These are phyloP conservation scores for Drosophila arawakana DNA, from an alignment of 1,140 invertebrate species.

Conservation along the genomic window DNA sequence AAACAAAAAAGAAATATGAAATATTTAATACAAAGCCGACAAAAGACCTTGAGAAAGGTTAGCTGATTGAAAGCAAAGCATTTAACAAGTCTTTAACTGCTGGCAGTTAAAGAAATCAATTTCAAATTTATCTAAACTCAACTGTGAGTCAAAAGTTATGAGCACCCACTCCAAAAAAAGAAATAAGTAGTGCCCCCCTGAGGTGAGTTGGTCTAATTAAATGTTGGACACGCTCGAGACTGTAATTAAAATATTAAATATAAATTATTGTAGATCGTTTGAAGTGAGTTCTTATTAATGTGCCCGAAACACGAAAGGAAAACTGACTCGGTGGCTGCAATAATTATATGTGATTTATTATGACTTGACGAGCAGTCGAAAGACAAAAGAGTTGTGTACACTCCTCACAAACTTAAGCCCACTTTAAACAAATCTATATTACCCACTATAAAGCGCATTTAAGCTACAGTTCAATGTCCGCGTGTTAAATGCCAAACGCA, in stretches of 20 bases:
- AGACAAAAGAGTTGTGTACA: too few relatives aligned
- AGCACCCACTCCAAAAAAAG: slow-evolving; percentile 44
- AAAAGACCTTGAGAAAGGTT: slow-evolving; percentile 68
- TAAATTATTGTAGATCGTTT: slow-evolving; percentile 45
- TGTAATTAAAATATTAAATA: slow-evolving; percentile 77
- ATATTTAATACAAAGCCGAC: not conserved
- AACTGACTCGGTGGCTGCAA: slow-evolving; percentile 33
- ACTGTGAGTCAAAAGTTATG: not conserved
- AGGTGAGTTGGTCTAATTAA: slow-evolving; percentile 54
- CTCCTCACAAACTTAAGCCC: too few relatives aligned
- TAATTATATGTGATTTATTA: slow-evolving; percentile 27
- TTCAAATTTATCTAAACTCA: slow-evolving; percentile 23
- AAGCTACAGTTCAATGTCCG: slow-evolving; percentile 9
- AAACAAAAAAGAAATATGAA: slow-evolving; percentile 4
- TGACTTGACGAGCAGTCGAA: not conserved
- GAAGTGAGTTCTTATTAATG: slow-evolving; percentile 42
- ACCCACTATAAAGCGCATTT: too few relatives aligned
- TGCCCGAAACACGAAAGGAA: slow-evolving; percentile 61
- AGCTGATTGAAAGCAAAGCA: slow-evolving; percentile 42
- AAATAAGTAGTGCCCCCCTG: slow-evolving; percentile 15
- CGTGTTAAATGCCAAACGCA: slow-evolving; percentile 57
- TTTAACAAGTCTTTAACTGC: slow-evolving; percentile 25
- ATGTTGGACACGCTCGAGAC: slow-evolving; percentile 38
- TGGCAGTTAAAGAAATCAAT: slow-evolving; percentile 4
- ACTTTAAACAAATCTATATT: too few relatives aligned